A percentile compares a stretch with the other conserved stretches of the same genome.
Evolutionary conservation across 2,113 vertebrate species (phyloP).

Genomic region (Taxidea taxus): DNA sequence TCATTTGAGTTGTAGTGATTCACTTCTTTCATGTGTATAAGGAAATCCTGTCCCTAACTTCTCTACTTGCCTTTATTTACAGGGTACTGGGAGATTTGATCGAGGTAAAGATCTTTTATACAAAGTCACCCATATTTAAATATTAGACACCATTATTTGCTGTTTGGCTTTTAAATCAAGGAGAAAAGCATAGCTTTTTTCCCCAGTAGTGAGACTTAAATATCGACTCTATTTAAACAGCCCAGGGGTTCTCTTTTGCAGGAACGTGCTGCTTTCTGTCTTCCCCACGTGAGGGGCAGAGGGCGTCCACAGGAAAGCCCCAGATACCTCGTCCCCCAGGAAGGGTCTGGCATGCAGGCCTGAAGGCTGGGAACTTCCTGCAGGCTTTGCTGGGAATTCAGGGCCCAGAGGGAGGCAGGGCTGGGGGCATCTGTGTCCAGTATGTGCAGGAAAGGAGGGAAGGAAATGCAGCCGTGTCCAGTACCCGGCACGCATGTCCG

Average conservation of each 20-base stretch:
- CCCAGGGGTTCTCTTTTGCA: neutral
- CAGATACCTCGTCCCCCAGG: fast-evolving
- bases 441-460: neutral
- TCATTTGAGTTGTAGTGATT: fast-evolving
- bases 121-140: neutral
- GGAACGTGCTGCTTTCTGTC: neutral
- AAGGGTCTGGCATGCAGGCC: neutral
- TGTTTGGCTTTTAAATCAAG: neutral
- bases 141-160: neutral
- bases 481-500: neutral
- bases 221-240: neutral
- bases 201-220: neutral
- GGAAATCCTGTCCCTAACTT: neutral
- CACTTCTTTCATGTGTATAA: neutral
- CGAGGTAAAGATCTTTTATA: neutral
- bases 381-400: neutral
- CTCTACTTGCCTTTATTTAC: neutral
- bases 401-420: neutral
- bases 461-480: neutral
- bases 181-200: neutral
- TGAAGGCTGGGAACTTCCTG: neutral
- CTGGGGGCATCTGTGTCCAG: neutral
- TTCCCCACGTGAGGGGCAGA: neutral
- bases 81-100: neutral
- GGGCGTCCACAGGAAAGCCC: neutral